Percentiles rank a stretch among this genome's conserved stretches.
Conservation (phyloP, 2,888 invertebrate species). For the Diplolepis rosae region DNA sequence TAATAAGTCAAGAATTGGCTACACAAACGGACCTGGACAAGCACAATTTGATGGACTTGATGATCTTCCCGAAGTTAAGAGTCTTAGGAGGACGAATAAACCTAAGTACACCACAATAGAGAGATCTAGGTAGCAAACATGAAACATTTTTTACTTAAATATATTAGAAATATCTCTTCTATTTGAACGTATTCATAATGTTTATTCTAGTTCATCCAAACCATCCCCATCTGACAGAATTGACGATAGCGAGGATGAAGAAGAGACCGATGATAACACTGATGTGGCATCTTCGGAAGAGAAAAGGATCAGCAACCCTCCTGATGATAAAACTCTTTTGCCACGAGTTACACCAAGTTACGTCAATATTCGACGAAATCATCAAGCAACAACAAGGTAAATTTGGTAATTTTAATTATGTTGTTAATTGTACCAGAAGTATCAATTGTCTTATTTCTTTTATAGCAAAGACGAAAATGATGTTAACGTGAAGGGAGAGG, state of each 20-base stretch:
- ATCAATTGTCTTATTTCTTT: background rate
- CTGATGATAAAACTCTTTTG: slow-evolving; percentile 53
- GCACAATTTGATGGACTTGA: slow-evolving; percentile 75
- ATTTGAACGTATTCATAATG: slow-evolving; percentile 24
- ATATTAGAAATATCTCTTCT: slow-evolving; percentile 22
- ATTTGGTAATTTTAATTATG: slow-evolving; percentile 24
- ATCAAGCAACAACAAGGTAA: slow-evolving; percentile 61
- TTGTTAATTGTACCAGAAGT: slow-evolving; percentile 50
- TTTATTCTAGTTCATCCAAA: background rate
- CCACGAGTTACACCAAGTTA: slow-evolving; percentile 65
- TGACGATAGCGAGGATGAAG: slow-evolving; percentile 62
- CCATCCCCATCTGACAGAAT: slow-evolving; percentile 48
- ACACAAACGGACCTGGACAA: slow-evolving; percentile 76
- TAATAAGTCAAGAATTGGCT: slow-evolving; percentile 53
- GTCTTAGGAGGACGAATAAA: slow-evolving; percentile 73
- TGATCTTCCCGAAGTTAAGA: slow-evolving; percentile 69
- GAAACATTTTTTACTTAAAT: slow-evolving; percentile 31
- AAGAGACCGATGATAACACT: slow-evolving; percentile 69
- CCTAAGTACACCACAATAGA: slow-evolving; percentile 85
- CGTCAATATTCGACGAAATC: slow-evolving; percentile 65
- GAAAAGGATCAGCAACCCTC: slow-evolving; percentile 57
- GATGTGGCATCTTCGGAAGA: slow-evolving; percentile 71
- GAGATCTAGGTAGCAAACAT: slow-evolving; percentile 76
- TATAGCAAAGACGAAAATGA: slow-evolving; percentile 58
- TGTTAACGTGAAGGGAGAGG: slow-evolving; percentile 33